Evolutionary conservation across 2,113 vertebrate genomes (phyloP).

Genomic region (Pyxicephalus adspersus): DNA sequence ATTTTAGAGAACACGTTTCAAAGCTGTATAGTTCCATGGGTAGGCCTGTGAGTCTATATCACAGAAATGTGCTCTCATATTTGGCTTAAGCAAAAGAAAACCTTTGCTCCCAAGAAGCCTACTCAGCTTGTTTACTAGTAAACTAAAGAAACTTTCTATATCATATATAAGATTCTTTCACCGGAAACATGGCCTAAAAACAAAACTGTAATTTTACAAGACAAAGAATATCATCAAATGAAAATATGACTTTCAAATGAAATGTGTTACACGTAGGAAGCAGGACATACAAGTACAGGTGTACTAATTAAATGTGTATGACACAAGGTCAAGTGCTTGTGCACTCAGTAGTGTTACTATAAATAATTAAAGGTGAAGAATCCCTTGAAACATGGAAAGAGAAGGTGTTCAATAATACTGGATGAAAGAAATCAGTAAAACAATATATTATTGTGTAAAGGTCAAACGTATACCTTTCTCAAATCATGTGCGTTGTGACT

Average conservation of each 20-base stretch:
- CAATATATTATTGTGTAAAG: background rate
- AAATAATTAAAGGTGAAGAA: conserved; percentile 6
- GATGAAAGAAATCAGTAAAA: background rate
- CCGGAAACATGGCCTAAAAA: too few relatives aligned
- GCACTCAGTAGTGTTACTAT: background rate
- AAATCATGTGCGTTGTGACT: background rate
- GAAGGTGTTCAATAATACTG: conserved; percentile 14
- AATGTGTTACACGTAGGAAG: background rate
- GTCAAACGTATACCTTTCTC: background rate
- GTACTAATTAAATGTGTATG: conserved; percentile 21
- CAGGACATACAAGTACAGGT: background rate
- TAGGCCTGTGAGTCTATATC: too few relatives aligned
- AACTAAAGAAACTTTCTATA: too few relatives aligned
- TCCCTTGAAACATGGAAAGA: background rate
- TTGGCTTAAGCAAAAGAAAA: too few relatives aligned
- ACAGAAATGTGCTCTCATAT: too few relatives aligned
- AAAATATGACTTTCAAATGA: background rate
- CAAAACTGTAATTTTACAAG: too few relatives aligned
- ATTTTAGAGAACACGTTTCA: too few relatives aligned
- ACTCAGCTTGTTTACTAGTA: too few relatives aligned
- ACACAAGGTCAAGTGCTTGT: conserved; percentile 25
- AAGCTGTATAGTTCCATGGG: too few relatives aligned
- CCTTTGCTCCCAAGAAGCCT: too few relatives aligned
- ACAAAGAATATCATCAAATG: too few relatives aligned
- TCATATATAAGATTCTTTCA: too few relatives aligned